Evolutionary conservation across 2,113 vertebrate genomes (phyloP).

Genomic region (Misgurnus mizolepis): DNA sequence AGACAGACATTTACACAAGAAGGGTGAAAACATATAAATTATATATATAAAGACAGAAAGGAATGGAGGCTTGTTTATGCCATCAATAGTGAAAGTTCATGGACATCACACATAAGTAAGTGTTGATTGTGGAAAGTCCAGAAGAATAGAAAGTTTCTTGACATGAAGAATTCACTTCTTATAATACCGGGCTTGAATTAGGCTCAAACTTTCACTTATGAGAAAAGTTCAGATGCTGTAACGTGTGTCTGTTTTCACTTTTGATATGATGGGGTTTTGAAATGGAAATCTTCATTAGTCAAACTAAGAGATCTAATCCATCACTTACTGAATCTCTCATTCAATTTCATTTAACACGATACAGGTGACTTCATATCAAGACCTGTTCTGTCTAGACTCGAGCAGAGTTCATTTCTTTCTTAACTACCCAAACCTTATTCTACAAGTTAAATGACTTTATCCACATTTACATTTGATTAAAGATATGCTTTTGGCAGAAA

Average conservation of each 20-base stretch:
- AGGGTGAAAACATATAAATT: too few relatives aligned
- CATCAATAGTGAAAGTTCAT: not conserved
- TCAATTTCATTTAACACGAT: not conserved
- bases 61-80: not conserved
- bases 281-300: slow-evolving; percentile 29
- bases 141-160: not conserved
- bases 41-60: not conserved
- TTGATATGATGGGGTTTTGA: slow-evolving; percentile 16
- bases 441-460: too few relatives aligned
- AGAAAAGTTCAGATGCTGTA: not conserved
- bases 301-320: not conserved
- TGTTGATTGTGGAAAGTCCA: slow-evolving; percentile 6
- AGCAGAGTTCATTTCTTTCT: not conserved
- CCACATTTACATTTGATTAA: too few relatives aligned
- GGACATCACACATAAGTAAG: not conserved
- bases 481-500: too few relatives aligned
- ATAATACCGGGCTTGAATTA: not conserved
- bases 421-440: too few relatives aligned
- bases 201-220: not conserved
- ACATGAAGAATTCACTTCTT: not conserved
- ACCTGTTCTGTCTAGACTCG: not conserved
- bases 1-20: too few relatives aligned
- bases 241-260: slow-evolving; percentile 12
- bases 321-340: not conserved
- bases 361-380: not conserved